Percentiles rank a stretch among this genome's conserved stretches.
phyloP scores from a whole-genome alignment of 2,113 vertebrate genomes.

The Microcebus ravelobensis region DNA sequence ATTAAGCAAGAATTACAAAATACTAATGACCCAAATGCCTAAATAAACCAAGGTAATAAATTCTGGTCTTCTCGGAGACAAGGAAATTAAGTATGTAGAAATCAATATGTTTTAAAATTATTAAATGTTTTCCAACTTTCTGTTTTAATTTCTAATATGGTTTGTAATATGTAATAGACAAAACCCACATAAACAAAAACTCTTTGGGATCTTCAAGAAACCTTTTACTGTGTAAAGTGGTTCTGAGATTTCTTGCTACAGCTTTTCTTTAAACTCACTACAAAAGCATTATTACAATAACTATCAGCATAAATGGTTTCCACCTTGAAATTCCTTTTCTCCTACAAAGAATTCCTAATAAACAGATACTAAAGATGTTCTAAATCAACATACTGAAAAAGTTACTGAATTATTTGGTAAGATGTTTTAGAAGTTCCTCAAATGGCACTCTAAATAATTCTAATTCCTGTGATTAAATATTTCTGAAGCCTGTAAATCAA shows the following conservation, averaged over 20 bases:
- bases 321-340: conserved; percentile 35
- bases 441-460: conserved; percentile 5
- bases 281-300: neutral
- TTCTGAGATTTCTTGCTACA: neutral
- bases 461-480: neutral
- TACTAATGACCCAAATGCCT: neutral
- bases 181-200: neutral
- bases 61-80: conserved; percentile 27
- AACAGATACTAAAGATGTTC: conserved; percentile 3
- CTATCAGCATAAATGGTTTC: neutral
- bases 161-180: neutral
- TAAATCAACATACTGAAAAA: conserved; percentile 50
- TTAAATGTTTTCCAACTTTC: conserved; percentile 25
- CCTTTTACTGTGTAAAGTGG: neutral
- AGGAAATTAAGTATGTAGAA: neutral
- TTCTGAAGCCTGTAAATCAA: neutral
- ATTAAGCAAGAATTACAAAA: conserved; percentile 28
- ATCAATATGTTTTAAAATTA: conserved; percentile 5
- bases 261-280: neutral
- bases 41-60: conserved; percentile 9
- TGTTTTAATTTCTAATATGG: conserved; percentile 40
- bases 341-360: conserved; percentile 3
- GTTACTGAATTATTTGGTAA: conserved; percentile 26
- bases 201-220: neutral
- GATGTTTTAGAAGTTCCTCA: neutral